A percentile compares a stretch with the other conserved stretches of the same genome.
These are phyloP conservation scores for Orchesellides sinensis DNA, from an alignment of 2,888 invertebrate genomes.

Conservation along the genomic window DNA sequence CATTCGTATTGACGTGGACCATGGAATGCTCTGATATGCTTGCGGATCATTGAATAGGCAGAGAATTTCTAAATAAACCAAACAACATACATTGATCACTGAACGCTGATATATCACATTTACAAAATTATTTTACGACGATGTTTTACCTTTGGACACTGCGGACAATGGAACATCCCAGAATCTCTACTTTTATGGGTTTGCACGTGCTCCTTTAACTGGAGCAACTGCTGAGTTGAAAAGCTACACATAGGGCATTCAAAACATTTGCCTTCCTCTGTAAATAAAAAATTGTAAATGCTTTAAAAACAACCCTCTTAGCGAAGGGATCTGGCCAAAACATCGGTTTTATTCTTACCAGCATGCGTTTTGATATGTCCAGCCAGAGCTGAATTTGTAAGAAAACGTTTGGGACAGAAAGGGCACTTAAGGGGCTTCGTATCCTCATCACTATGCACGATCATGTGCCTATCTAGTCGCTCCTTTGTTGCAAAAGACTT, in stretches of 20 bases:
- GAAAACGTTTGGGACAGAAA: slow-evolving; percentile 83
- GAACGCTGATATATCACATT: too few species aligned
- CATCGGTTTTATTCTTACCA: slow-evolving; percentile 76
- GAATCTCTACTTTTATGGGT: slow-evolving; percentile 80
- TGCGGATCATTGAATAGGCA: slow-evolving; percentile 84
- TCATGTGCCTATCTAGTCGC: slow-evolving; percentile 82
- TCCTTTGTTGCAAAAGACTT: slow-evolving; percentile 83
- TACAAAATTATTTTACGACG: too few species aligned
- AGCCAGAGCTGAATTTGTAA: slow-evolving; percentile 85
- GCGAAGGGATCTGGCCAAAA: background rate
- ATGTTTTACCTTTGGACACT: slow-evolving; percentile 81
- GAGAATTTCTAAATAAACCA: slow-evolving; percentile 79
- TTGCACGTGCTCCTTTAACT: slow-evolving; percentile 83
- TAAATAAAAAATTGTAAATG: slow-evolving; percentile 57
- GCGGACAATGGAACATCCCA: slow-evolving; percentile 84
- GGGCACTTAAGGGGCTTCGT: slow-evolving; percentile 84
- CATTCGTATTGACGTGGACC: slow-evolving; percentile 84
- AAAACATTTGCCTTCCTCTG: slow-evolving; percentile 81
- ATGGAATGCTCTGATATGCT: slow-evolving; percentile 86
- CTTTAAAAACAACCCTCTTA: slow-evolving; percentile 2
- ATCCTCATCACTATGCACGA: slow-evolving; percentile 83
- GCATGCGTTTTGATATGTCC: slow-evolving; percentile 85
- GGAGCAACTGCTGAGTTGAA: slow-evolving; percentile 82
- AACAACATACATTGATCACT: slow-evolving; percentile 39
- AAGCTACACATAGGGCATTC: slow-evolving; percentile 86